Evolutionary conservation across 2,888 invertebrate species (phyloP), one percentile per base, ranked within the genome.

Genomic region (Pocota personata): DNA sequence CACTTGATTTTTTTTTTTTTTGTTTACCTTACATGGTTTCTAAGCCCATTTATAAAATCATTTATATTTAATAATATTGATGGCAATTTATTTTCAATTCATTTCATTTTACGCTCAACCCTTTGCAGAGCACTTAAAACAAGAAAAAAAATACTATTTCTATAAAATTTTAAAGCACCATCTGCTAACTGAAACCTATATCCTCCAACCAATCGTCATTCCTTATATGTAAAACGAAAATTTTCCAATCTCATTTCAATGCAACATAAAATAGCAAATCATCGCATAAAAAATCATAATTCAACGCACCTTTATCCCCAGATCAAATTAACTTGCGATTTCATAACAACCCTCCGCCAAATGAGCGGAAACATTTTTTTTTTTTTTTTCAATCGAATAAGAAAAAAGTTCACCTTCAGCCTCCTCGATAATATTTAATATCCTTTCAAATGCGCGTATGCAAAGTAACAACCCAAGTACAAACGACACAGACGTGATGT

Each of bases 291-390:
- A 71, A 80, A 80, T 76, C 66, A 76, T 86, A 77, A 77, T 62
- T 80, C 76, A 71, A 55, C 58, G 48, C 86, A 82, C 76, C 82
- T 86, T 77, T 77, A 86, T 86, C 77, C 67, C 37, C 60, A 72
- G 66, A 86, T 86, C 72, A 86, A 86, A 86, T 86, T 86, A 82
- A 86, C 72, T 67, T 80, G 66, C 71, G 76, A 80, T 86, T 86
- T 86, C 55, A 60, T 24, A 57, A n/a, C 46, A 48, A 24, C 32
- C 64, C 67, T 14, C 27, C 24, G 10, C 57, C 73, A 71, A 79
- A 84, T 75, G 43, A 79, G 58, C 58, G 66, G 43, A 76, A 66
- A 55, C 43, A 50, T 24, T 55, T 60, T 57, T 32, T 27, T 27
- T 50, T 19, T 10, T 21, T 40, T 82, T 76, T 67, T 48, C 60